Base-by-base conservation (phyloP, 1,140 invertebrate species). In the Trachymyrmex cornetzi region DNA sequence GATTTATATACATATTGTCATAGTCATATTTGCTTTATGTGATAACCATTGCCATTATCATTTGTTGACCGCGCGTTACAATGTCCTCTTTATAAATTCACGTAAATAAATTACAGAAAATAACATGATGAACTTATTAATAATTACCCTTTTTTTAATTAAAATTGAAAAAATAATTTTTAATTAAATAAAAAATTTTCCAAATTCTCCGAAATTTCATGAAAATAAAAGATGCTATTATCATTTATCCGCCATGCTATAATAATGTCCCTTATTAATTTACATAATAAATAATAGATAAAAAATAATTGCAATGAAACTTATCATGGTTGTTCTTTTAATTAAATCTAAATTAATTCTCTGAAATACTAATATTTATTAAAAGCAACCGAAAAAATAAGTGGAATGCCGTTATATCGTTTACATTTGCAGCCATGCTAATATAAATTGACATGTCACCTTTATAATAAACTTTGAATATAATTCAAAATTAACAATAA, bases 11-110 rank as follows among this genome's bases (percentile, higher is more conserved):
- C 48, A 50, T 50, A 50, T 50, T 53, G 14, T n/a, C 48, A 16
- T 34, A 48, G 19, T 71, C 24, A 53, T 7, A 53, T 72, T 66
- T 66, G 44, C 59, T 61, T 77, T 77, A 75, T 22, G 22, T 44
- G 19, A 34, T 34, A 50, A 22, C 24, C 34, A 44, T 77, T 27
- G 22, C 0, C 3, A 22, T 63, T 79, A 12, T 50, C 55, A 44
- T 48, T 77, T 77, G 50, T 14, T 77, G 24, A n/a, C 27, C 48
- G 48, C 48, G 14, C 12, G n/a, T 14, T 24, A 30, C 14, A 77
- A 12, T 57, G 12, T 22, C 9, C 4, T 16, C 3, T 53, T 19
- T 3, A 24, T 53, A 55, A 67, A 55, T 67, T 38, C 55, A 30
- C 19, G 14, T 48, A 24, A 44, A 53, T 67, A 19, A 77, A 80